These are phyloP conservation scores for Oceanodroma tethys DNA, from an alignment of 2,113 vertebrate species.

Conservation along the genomic window DNA sequence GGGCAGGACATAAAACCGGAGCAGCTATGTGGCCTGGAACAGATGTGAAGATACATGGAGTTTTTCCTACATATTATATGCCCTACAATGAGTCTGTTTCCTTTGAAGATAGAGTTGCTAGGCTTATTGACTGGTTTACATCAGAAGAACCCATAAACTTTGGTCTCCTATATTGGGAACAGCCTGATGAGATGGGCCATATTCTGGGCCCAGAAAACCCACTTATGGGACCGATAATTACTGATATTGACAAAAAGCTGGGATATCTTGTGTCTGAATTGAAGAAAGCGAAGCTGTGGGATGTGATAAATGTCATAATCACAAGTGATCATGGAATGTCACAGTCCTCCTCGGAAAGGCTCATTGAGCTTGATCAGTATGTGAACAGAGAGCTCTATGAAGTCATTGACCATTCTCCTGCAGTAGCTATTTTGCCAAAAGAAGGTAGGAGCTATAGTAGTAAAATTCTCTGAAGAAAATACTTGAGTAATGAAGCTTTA, in stretches of 20 bases:
- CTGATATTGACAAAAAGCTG: conserved; percentile 83
- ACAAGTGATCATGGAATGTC: conserved; percentile 94
- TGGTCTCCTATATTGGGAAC: conserved; percentile 90
- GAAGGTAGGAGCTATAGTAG: conserved; percentile 75
- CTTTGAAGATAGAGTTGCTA: conserved; percentile 82
- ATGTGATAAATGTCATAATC: conserved; percentile 82
- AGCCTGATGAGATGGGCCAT: conserved; percentile 87
- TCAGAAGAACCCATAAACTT: conserved; percentile 80
- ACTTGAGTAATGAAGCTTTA: not conserved
- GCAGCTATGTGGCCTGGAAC: conserved; percentile 93
- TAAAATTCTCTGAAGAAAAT: not conserved
- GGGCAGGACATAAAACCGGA: conserved; percentile 80
- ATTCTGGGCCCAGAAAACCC: conserved; percentile 82
- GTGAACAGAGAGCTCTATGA: conserved; percentile 80
- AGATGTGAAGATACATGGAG: conserved; percentile 84
- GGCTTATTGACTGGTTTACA: conserved; percentile 85
- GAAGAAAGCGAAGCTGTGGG: conserved; percentile 78
- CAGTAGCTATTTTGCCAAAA: conserved; percentile 84
- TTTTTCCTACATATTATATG: conserved; percentile 79
- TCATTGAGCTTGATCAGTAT: conserved; percentile 87
- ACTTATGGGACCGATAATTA: conserved; percentile 78
- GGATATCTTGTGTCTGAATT: conserved; percentile 84
- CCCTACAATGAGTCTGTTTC: conserved; percentile 81
- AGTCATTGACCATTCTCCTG: conserved; percentile 85
- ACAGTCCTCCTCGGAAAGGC: conserved; percentile 79